These are phyloP conservation scores for Pica pica DNA, from an alignment of 2,113 vertebrate genomes.

Conservation along the genomic window DNA sequence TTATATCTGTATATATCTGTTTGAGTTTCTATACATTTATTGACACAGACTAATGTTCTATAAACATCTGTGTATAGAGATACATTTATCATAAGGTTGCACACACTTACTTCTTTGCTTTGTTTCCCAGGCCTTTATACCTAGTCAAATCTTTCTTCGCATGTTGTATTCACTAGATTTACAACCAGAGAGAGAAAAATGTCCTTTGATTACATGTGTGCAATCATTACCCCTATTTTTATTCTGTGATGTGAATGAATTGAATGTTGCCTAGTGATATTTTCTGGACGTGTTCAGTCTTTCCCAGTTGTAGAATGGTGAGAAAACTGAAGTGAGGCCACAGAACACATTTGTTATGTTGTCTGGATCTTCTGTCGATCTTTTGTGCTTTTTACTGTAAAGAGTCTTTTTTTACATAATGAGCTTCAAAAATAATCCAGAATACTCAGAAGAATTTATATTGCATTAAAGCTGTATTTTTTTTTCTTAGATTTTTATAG, in stretches of 20 bases:
- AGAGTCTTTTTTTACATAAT: background rate
- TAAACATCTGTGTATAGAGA: background rate
- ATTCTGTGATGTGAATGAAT: background rate
- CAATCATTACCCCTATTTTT: background rate
- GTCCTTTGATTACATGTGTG: background rate
- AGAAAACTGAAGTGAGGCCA: background rate
- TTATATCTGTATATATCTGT: background rate
- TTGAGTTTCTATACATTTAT: background rate
- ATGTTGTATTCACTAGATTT: background rate
- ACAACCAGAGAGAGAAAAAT: background rate
- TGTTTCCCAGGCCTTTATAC: background rate
- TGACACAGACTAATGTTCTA: background rate
- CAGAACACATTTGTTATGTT: rapidly evolving
- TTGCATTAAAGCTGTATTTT: background rate
- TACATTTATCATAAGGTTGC: background rate
- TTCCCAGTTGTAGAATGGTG: background rate
- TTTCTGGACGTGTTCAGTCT: background rate
- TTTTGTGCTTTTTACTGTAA: background rate
- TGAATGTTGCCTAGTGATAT: background rate
- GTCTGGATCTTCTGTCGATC: background rate
- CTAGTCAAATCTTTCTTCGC: background rate
- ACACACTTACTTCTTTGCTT: background rate
- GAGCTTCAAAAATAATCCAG: background rate
- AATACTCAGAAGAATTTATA: background rate
- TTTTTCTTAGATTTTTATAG: background rate